Base-by-base conservation (phyloP, 1,140 invertebrate species). In the Parasteatoda tepidariorum region DNA sequence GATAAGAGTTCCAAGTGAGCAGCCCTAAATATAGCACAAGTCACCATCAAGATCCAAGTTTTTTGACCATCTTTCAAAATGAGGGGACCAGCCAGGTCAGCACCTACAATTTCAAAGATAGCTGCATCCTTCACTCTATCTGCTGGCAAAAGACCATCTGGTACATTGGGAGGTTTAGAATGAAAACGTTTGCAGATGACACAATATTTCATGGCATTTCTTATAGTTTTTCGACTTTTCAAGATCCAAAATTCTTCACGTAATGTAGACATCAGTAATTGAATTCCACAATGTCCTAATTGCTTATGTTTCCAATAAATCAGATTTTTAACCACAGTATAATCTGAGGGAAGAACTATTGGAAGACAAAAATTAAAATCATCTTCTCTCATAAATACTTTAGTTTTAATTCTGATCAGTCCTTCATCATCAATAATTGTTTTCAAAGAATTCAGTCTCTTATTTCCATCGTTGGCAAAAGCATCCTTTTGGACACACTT, bases 11-110 rank as follows among this genome's bases (percentile, higher is more conserved):
- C n/a, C n/a, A n/a, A n/a, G n/a, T n/a, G n/a, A n/a, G n/a, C 18
- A 48, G 88, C 88, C 88, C 86, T 89, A 0, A 88, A 89, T 3
- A 84, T 48, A 28, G 90, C 87, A 73, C 90, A 91, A 5, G 90
- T 86, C 66, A 90, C 91, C 4, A 90, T 3, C 13, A 85, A 73
- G 54, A n/a, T n/a, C n/a, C n/a, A n/a, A n/a, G n/a, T n/a, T n/a
- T n/a, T n/a, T n/a, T n/a, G n/a, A n/a, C n/a, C n/a, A n/a, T n/a
- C n/a, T n/a, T n/a, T n/a, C n/a, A n/a, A n/a, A n/a, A n/a, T n/a
- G n/a, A n/a, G n/a, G 15, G 70, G 41, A 31, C 41, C 70, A 13
- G 70, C 70, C 4, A 73, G 30, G 33, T 57, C 70, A 73, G n/a
- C n/a, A n/a, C n/a, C n/a, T n/a, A n/a, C n/a, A n/a, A n/a, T n/a